These are phyloP conservation scores for Genyomyrus donnyi DNA, from an alignment of 2,113 vertebrate species.

Conservation along the genomic window DNA sequence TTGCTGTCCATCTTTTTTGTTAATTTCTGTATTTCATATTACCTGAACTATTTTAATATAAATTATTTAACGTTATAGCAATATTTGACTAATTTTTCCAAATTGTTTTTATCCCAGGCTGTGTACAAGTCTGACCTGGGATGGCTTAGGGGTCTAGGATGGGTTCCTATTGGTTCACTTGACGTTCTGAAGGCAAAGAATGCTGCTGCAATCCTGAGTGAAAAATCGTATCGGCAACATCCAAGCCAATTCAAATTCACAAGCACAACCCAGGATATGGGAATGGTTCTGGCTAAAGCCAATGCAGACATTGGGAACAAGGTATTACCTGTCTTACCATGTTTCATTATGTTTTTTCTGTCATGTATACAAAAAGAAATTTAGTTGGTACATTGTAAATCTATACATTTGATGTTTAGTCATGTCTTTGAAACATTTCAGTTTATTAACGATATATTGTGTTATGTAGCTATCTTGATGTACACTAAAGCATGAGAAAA, in stretches of 20 bases:
- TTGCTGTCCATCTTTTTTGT: no score
- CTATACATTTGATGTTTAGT: background rate
- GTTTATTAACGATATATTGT: background rate
- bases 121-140: conserved; percentile 69
- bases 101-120: conserved; percentile 32
- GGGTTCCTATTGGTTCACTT: conserved; percentile 72
- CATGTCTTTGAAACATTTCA: background rate
- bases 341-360: background rate
- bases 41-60: no score
- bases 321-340: conserved; percentile 44
- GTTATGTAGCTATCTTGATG: conserved; percentile 11
- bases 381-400: background rate
- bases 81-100: no score
- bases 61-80: conserved; percentile 56
- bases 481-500: background rate
- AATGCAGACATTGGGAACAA: conserved; percentile 70
- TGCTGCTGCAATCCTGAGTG: conserved; percentile 62
- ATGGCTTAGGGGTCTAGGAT: conserved; percentile 34
- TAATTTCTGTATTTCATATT: no score
- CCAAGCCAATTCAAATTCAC: conserved; percentile 67
- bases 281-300: conserved; percentile 65
- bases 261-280: conserved; percentile 62
- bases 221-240: conserved; percentile 26
- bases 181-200: conserved; percentile 69
- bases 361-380: background rate